Evolutionary conservation across 1,140 invertebrate genomes (phyloP), one percentile per base, ranked within the genome.

Genomic region (Acromyrmex echinatior): DNA sequence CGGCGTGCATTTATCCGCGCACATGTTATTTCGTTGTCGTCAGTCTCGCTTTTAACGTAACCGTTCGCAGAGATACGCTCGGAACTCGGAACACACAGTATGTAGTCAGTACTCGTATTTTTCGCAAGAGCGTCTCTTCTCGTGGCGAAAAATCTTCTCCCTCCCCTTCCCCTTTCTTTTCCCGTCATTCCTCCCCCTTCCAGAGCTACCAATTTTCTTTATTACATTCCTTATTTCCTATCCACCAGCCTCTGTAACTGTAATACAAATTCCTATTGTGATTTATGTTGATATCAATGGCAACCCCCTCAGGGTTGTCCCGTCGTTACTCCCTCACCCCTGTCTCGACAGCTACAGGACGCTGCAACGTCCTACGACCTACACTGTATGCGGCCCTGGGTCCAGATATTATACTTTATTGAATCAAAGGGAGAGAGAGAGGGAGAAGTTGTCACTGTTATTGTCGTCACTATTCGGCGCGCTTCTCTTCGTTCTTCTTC

Each of bases 211-310:
- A 76, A 95, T 95, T 95, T 95, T 95, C 95, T 95, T 95, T 95
- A 95, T 95, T 95, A 95, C 95, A 95, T 95, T 95, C 95, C 95
- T 95, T 95, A 95, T 95, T 95, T 95, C 94, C 94, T 95, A 95
- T 95, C 93, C 93, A 93, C 93, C 93, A 95, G 94, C 92, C 93
- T 93, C 94, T 93, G 66, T 94, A 95, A 95, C 95, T 95, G 95
- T 95, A 95, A 95, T 95, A 95, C 95, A 95, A 95, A 95, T 95
- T 95, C 95, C 95, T 95, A 95, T 95, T 95, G 94, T 95, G 95
- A 95, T 95, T 95, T 95, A 95, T 95, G 94, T 95, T 94, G 94
- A 94, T 95, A 95, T 95, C 94, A 95, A 95, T 95, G 93, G 93
- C 93, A 92, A 93, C 92, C 92, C 92, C 92, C 91, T 92, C 91